Base-by-base conservation (phyloP, 1,140 invertebrate species). In the Drosophila sp. region DNA sequence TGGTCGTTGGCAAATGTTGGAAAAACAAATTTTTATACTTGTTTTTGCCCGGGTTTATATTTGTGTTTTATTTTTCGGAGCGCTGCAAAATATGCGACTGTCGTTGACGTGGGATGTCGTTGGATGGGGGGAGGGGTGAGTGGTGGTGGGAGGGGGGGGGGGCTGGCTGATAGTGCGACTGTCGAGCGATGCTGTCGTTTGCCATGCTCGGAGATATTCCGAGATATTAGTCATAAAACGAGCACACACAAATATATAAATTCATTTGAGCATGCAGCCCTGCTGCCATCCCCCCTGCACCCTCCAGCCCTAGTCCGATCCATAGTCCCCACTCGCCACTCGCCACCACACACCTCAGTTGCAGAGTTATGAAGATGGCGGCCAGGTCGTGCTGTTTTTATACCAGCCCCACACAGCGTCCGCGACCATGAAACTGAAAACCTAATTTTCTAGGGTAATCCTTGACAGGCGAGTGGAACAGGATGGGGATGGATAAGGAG, bases 401-500 rank as follows among this genome's bases (percentile, higher is more conserved):
- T 89, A 77, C 71, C 83, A 87, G 66, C 71, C 56, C 21, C 56
- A 27, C 56, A 69, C 78, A 81, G 66, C 84, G 82, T 89, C 72
- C 78, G 70, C 76, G 77, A 70, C 72, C 83, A 78, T 84, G 63
- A 84, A 90, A 84, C 76, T 63, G 77, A 54, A 90, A 87, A 90
- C 76, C 83, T 90, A 90, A 90, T 90, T 90, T 90, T 89, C 89
- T 90, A 89, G 78, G 75, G 84, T 90, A 90, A 90, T 90, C 80
- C 89, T 69, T 41, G 73, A 38, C 34, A 38, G 36, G 36, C 36
- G 11, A 38, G 36, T 5, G 36, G 36, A 9, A 13, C 36, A 38
- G 36, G 36, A 38, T 38, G 11, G 5, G 36, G 9, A 38, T n/a
- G 34, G 11, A 3, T 0, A 38, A 11, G 34, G 34, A 14, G 27